Base-by-base conservation (phyloP, 2,888 invertebrate genomes). In the Sarcophaga rosellei region DNA sequence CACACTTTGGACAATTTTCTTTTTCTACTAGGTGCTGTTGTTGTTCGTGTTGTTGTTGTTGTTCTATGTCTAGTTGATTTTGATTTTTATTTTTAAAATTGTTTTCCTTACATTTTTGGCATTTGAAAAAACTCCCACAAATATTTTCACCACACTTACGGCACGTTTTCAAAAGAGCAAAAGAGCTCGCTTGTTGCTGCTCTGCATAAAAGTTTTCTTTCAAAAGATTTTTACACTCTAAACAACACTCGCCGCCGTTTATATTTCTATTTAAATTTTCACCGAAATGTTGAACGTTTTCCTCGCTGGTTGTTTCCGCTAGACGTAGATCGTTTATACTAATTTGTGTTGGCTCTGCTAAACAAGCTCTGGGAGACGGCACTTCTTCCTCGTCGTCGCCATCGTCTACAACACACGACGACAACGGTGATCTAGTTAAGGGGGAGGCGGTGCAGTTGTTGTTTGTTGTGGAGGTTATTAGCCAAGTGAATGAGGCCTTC, bases 401-500 rank as follows among this genome's bases (percentile, higher is more conserved):
- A 57, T 8, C 35, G 35, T 35, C 35, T 35, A 35, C 35, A 8
- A 35, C 35, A 35, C 8, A 35, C 35, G 35, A 35, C 10, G 35
- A 35, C 4, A 4, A 4, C 2, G 35, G 35, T 35, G 35, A 35
- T 35, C 35, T 35, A 35, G 8, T 35, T 35, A 35, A 35, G 35
- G 35, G 35, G 65, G 23, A 17, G 44, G 35, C 21, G 17, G 66
- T 65, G 35, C 35, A 35, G 35, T 35, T 35, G 35, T 35, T 35
- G 35, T 35, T 35, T 1, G n/a, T 44, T n/a, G 78, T 15, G 59
- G 77, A 77, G 77, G 85, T 80, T 81, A 84, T 86, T 87, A 91
- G 90, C 92, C 92, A 92, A 89, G 92, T 92, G 89, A 92, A 92
- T 84, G 92, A 90, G 79, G 90, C 89, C 75, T 90, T 89, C 75